phyloP scores from a whole-genome alignment of 2,113 vertebrate species.

The Ibidorhyncha struthersii region DNA sequence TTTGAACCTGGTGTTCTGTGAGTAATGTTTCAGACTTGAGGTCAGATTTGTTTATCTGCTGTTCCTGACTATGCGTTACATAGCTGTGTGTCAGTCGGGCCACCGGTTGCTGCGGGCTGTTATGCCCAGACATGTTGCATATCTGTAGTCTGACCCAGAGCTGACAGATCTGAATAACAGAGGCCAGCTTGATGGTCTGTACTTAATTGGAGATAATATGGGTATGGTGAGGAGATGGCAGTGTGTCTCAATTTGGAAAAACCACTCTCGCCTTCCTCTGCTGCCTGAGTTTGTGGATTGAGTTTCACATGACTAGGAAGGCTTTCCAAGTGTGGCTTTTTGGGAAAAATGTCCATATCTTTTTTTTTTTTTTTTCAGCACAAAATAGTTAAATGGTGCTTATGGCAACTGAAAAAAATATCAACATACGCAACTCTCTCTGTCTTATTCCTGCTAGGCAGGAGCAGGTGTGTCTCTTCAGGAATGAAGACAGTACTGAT shows the following conservation, averaged over 20 bases:
- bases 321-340: neutral
- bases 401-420: neutral
- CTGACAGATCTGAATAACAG: neutral
- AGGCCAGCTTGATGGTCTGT: neutral
- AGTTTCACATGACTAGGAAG: neutral
- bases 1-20: neutral
- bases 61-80: neutral
- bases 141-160: neutral
- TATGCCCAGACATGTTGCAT: neutral
- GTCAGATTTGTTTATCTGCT: neutral
- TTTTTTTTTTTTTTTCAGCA: too few relatives aligned
- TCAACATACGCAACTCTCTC: fast-evolving
- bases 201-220: neutral
- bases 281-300: neutral
- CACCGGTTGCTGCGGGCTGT: neutral
- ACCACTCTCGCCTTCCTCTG: neutral
- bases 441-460: neutral
- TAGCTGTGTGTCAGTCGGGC: neutral
- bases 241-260: neutral
- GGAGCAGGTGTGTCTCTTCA: neutral
- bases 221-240: fast-evolving
- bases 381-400: neutral
- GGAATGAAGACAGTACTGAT: neutral
- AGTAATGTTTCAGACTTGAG: neutral
- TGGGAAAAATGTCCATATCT: neutral